A percentile compares a stretch with the other conserved stretches of the same genome.
Evolutionary conservation across 1,140 invertebrate genomes (phyloP).

Genomic region (Orchesella cincta): DNA sequence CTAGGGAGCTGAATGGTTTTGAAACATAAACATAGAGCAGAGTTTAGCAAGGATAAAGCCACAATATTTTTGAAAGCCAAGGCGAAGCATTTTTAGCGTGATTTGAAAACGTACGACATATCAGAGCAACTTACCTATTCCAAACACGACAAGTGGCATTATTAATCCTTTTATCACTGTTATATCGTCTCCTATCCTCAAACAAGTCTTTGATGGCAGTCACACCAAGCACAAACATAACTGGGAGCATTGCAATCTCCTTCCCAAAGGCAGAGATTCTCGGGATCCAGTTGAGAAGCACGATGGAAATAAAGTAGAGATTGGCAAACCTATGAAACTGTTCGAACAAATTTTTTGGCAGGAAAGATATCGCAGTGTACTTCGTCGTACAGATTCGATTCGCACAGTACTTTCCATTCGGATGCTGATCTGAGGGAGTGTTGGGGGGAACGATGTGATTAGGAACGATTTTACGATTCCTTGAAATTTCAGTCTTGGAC

Average conservation of each 20-base stretch:
- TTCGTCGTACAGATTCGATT: slow-evolving; percentile 92
- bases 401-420: slow-evolving; percentile 74
- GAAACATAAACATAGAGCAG: too few relatives aligned
- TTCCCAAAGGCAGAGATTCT: slow-evolving; percentile 93
- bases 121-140: slow-evolving; percentile 79
- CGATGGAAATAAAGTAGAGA: slow-evolving; percentile 96
- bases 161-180: slow-evolving; percentile 90
- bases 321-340: slow-evolving; percentile 98
- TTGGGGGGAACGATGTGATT: slow-evolving; percentile 79
- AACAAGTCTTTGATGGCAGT: slow-evolving; percentile 96
- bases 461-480: slow-evolving; percentile 72
- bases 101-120: not conserved
- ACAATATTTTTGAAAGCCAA: not conserved
- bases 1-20: too few relatives aligned
- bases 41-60: not conserved
- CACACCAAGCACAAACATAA: slow-evolving; percentile 91
- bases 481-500: slow-evolving; percentile 63
- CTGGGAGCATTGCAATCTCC: slow-evolving; percentile 92
- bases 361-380: slow-evolving; percentile 89
- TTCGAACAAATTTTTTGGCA: slow-evolving; percentile 95
- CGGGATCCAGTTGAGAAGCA: slow-evolving; percentile 92
- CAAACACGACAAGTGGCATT: slow-evolving; percentile 88
- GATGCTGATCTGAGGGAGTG: slow-evolving; percentile 74
- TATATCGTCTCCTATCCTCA: slow-evolving; percentile 86
- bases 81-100: not conserved